Percentiles rank a stretch among this genome's conserved stretches.
Evolutionary conservation across 2,797 vertebrate species (phyloP).

Genomic region (Bryconaethiops microstoma): DNA sequence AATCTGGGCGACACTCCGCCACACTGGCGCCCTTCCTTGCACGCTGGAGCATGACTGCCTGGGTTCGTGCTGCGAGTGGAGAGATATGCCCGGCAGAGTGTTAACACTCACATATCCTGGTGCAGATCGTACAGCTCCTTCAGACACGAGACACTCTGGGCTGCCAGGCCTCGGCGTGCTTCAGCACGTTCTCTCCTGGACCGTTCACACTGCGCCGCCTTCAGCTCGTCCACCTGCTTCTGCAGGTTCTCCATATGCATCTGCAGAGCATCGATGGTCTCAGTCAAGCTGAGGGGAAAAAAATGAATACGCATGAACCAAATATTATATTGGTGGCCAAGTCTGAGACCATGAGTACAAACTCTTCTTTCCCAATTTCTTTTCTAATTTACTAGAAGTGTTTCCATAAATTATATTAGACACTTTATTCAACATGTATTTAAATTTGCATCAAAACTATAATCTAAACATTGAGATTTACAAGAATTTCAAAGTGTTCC

Average conservation of each 20-base stretch:
- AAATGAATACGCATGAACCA: conserved; percentile 21
- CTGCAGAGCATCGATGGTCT: conserved; percentile 89
- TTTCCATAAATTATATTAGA: too few relatives aligned
- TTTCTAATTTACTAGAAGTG: too few relatives aligned
- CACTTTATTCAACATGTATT: too few relatives aligned
- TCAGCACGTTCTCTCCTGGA: conserved; percentile 75
- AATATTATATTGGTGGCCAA: too few relatives aligned
- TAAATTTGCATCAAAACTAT: too few relatives aligned
- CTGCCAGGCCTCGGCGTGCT: conserved; percentile 75
- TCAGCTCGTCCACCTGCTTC: conserved; percentile 86
- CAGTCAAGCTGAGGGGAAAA: conserved; percentile 82
- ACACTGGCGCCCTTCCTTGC: neutral
- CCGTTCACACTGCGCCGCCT: conserved; percentile 71
- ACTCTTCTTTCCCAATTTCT: too few relatives aligned
- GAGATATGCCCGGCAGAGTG: neutral
- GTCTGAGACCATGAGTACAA: too few relatives aligned
- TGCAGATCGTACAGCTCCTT: conserved; percentile 91
- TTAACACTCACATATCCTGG: conserved; percentile 80
- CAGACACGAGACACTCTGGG: conserved; percentile 87
- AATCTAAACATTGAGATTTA: too few relatives aligned
- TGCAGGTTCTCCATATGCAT: conserved; percentile 88
- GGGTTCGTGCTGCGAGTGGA: neutral
- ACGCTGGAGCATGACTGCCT: neutral
- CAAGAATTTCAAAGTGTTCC: too few relatives aligned
- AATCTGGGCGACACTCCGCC: neutral